phyloP scores from a whole-genome alignment of 2,797 vertebrate genomes.

The Melanotaenia trifasciata region DNA sequence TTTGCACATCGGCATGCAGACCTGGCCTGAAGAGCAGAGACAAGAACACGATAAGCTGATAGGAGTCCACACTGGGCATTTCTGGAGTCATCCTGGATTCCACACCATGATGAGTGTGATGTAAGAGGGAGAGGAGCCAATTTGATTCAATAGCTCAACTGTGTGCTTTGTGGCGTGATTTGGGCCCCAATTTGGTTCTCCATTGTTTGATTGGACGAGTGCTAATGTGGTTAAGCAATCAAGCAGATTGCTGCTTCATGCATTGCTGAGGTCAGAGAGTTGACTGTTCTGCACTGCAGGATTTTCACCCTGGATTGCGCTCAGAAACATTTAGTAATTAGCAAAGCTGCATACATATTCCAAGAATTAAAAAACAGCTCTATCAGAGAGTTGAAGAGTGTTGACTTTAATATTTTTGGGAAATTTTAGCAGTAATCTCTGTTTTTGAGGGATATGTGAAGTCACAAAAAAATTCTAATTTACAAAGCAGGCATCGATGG shows the following conservation, averaged over 20 bases:
- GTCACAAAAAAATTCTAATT: background rate
- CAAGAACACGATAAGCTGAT: conserved; percentile 39
- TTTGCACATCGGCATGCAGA: conserved; percentile 17
- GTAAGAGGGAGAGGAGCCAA: conserved; percentile 75
- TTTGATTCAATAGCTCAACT: conserved; percentile 80
- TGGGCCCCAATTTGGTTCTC: conserved; percentile 74
- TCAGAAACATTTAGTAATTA: background rate
- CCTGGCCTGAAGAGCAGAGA: conserved; percentile 32
- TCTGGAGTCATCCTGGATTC: conserved; percentile 72
- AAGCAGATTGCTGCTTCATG: conserved; percentile 72
- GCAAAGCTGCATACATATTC: background rate
- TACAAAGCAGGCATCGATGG: background rate
- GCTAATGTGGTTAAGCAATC: conserved; percentile 82
- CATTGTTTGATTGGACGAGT: conserved; percentile 79
- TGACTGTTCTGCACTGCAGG: conserved; percentile 26
- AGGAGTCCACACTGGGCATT: conserved; percentile 47
- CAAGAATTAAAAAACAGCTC: background rate
- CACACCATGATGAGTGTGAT: conserved; percentile 78
- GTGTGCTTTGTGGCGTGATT: conserved; percentile 79
- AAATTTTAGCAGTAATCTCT: background rate
- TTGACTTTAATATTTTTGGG: background rate
- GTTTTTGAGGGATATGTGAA: background rate
- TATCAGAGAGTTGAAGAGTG: background rate
- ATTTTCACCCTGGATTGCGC: background rate
- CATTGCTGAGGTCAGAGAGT: conserved; percentile 61